Base-by-base conservation (phyloP, 2,797 vertebrate species). In the Harpagifer antarcticus region DNA sequence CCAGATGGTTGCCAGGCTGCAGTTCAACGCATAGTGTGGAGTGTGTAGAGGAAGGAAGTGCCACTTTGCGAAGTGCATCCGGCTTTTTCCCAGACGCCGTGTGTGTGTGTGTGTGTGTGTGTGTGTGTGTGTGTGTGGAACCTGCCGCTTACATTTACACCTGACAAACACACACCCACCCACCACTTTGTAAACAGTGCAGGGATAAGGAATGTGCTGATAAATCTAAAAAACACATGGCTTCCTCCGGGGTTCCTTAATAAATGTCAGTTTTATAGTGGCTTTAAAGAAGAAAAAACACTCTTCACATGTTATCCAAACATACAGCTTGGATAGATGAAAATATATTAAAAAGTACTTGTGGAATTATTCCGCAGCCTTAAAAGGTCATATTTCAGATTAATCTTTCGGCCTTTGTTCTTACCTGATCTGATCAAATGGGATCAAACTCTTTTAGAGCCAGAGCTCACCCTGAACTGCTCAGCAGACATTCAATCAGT, bases 41-140 rank as follows among this genome's bases (percentile, higher is more conserved):
- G 92, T 90, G 94, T 86, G 89, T 85, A 82, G 83, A 93, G 94
- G 93, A 94, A 94, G 92, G 92, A 95, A 94, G 90, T 93, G 86
- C 82, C 91, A 92, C 94, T 93, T 92, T 85, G 85, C 58, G 72
- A 85, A 89, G 84, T 86, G 91, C 86, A 88, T 91, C 89, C 82
- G 84, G 83, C 82, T 86, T 31, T 62, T 91, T 92, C 84, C 76
- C 87, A 91, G 84, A 91, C 73, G 62, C 53, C 27, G 27, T 60
- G 75, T 67, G 44, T 82, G 78, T 82, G 87, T 76, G 81, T 63
- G 75, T 69, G 67, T 74, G 57, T 72, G 67, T 49, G 45, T n/a
- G 59, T 61, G 44, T 54, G 27, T 65, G 73, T 62, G 58, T 73
- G 37, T 67, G 62, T 68, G 55, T 45, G n/a, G 54, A 81, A 81